Percentiles rank a stretch among this genome's conserved stretches.
Evolutionary conservation across 2,888 invertebrate species (phyloP).

Genomic region (Stegana nigrithorax): DNA sequence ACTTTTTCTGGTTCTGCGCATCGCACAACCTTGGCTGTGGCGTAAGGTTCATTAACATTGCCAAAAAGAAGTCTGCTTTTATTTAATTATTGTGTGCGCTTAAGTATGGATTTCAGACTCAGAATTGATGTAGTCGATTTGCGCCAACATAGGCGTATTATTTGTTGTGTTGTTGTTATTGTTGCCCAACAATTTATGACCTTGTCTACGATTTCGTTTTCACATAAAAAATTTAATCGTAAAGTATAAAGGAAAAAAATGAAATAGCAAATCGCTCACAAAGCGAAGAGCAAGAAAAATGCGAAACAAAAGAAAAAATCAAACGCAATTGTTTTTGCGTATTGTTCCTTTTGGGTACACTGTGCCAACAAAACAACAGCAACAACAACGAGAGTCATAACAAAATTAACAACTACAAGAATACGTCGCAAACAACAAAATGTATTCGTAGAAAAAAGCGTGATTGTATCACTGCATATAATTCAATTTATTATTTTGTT

Average conservation of each 20-base stretch:
- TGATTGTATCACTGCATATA: conserved; percentile 3
- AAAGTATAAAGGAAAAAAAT: not conserved
- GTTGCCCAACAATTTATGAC: not conserved
- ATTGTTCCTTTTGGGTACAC: too few species aligned
- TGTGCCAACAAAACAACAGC: too few species aligned
- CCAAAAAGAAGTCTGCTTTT: conserved; percentile 2
- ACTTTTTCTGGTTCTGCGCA: too few species aligned
- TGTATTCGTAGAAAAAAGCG: not conserved
- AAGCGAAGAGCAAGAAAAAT: too few species aligned
- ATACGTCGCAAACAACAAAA: not conserved
- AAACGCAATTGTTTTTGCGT: too few species aligned
- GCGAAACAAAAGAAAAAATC: too few species aligned
- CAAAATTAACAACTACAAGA: not conserved
- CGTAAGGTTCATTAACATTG: conserved; percentile 10
- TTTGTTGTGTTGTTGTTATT: not conserved
- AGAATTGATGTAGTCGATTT: too few species aligned
- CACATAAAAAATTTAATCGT: not conserved
- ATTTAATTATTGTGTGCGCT: not conserved
- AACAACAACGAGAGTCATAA: not conserved
- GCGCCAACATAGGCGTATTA: too few species aligned
- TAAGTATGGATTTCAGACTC: too few species aligned
- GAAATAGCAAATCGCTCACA: not conserved
- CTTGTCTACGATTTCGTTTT: not conserved
- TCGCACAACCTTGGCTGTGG: too few species aligned
- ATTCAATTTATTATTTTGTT: not conserved